phyloP scores from a whole-genome alignment of 2,113 vertebrate genomes.

The Corydoras maculifer region DNA sequence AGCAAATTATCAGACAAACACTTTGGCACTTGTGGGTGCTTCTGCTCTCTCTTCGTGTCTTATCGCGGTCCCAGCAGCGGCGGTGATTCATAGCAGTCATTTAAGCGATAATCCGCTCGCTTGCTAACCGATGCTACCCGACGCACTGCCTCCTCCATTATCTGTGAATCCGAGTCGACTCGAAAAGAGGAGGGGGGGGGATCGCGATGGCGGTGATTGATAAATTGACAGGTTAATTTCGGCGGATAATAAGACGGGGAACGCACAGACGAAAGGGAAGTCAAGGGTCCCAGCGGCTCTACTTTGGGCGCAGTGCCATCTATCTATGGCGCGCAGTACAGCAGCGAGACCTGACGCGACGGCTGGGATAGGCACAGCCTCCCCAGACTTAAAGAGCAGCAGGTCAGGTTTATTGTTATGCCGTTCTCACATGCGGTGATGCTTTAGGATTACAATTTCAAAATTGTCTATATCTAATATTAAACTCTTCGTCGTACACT shows the following conservation, averaged over 20 bases:
- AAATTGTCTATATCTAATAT: too few species aligned
- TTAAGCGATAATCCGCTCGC: conserved; percentile 99
- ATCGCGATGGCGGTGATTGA: conserved; percentile 99
- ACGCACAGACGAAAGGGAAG: conserved; percentile 70
- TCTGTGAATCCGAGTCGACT: conserved; percentile 82
- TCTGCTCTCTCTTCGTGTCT: conserved; percentile 67
- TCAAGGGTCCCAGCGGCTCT: conserved; percentile 62
- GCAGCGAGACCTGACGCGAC: conserved; percentile 51
- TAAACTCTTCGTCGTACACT: too few species aligned
- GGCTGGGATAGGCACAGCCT: too few species aligned
- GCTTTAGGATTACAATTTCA: too few species aligned
- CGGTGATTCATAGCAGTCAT: conserved; percentile 98
- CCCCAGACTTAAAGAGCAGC: too few species aligned
- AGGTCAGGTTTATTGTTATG: too few species aligned
- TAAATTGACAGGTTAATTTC: conserved; percentile 99
- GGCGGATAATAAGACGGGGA: conserved; percentile 93
- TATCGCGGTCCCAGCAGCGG: conserved; percentile 89
- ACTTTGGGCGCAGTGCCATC: conserved; percentile 96
- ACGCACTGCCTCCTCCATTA: conserved; percentile 88
- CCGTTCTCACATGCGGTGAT: too few species aligned
- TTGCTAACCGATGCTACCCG: conserved; percentile 83
- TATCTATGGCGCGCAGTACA: conserved; percentile 80
- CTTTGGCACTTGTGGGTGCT: conserved; percentile 68
- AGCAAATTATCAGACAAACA: conserved; percentile 57
- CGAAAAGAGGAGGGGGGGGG: conserved; percentile 63